phyloP scores from a whole-genome alignment of 64 coral and sea anemone species.

The Hydrozoanthus tunicans region DNA sequence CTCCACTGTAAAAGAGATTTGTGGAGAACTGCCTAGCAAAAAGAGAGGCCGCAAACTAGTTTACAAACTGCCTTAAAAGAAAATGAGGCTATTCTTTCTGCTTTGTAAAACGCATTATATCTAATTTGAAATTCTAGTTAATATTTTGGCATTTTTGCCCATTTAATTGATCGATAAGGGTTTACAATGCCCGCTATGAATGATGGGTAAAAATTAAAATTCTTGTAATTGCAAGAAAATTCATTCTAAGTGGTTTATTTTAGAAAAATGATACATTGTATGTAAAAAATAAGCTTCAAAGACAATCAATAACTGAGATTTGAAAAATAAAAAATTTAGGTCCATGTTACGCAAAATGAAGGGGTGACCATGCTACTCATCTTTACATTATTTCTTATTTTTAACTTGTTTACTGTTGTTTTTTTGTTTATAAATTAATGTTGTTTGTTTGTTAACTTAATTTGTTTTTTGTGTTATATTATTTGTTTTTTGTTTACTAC shows the following conservation, averaged over 20 bases:
- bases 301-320: neutral
- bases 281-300: too few relatives aligned
- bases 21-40: neutral
- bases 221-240: too few relatives aligned
- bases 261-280: too few relatives aligned
- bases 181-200: too few relatives aligned
- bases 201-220: too few relatives aligned
- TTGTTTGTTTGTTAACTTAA: too few relatives aligned
- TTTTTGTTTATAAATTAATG: too few relatives aligned
- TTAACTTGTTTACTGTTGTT: too few relatives aligned
- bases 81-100: slow-evolving; percentile 3
- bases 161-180: too few relatives aligned
- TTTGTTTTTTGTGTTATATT: too few relatives aligned
- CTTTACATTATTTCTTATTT: neutral
- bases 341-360: neutral
- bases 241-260: too few relatives aligned
- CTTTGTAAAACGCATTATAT: neutral
- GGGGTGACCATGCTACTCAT: slow-evolving; percentile 2
- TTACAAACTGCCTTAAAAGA: slow-evolving; percentile 16
- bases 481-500: too few relatives aligned
- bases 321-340: neutral
- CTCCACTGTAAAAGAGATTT: slow-evolving; percentile 11
- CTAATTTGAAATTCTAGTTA: neutral
- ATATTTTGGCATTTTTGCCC: neutral
- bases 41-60: slow-evolving; percentile 7